Percentiles rank a stretch among this genome's conserved stretches.
Conservation (phyloP, 2,797 vertebrate species). For the Hylomyscus alleni region DNA sequence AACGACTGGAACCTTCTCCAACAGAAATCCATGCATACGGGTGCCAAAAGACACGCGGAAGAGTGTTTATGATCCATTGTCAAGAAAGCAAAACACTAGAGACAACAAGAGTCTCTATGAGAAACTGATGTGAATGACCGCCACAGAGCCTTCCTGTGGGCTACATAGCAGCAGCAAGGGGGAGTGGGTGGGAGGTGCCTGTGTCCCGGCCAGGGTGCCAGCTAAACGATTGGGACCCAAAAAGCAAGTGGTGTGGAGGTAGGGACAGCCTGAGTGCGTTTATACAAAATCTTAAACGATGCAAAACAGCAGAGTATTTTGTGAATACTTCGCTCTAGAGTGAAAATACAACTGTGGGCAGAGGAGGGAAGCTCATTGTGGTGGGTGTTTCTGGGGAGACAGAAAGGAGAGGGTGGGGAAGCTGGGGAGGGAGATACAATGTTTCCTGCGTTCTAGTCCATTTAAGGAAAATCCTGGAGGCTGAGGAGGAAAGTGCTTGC, state of each 20-base stretch:
- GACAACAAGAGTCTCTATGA: slow-evolving; percentile 12
- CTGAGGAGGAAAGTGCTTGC: background rate
- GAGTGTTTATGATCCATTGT: slow-evolving; percentile 55
- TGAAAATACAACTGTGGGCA: slow-evolving; percentile 69
- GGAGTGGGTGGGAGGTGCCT: background rate
- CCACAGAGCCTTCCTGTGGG: background rate
- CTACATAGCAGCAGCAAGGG: background rate
- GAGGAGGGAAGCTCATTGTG: background rate
- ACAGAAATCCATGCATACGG: slow-evolving; percentile 62
- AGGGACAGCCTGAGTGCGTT: slow-evolving; percentile 60
- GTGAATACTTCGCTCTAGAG: slow-evolving; percentile 58
- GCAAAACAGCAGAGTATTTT: slow-evolving; percentile 70
- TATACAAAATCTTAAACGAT: slow-evolving; percentile 58
- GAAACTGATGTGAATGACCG: background rate
- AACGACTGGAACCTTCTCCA: slow-evolving; percentile 69
- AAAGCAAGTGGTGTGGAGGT: slow-evolving; percentile 47
- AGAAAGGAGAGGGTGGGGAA: background rate
- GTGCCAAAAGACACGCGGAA: slow-evolving; percentile 17
- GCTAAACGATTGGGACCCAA: background rate
- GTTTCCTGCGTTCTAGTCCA: background rate
- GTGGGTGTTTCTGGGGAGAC: background rate
- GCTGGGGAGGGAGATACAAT: background rate
- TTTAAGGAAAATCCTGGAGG: slow-evolving; percentile 39
- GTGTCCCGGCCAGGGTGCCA: background rate
- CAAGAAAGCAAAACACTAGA: slow-evolving; percentile 67